Conservation (phyloP, 2,797 vertebrate species). For the Etheostoma perlongum region DNA sequence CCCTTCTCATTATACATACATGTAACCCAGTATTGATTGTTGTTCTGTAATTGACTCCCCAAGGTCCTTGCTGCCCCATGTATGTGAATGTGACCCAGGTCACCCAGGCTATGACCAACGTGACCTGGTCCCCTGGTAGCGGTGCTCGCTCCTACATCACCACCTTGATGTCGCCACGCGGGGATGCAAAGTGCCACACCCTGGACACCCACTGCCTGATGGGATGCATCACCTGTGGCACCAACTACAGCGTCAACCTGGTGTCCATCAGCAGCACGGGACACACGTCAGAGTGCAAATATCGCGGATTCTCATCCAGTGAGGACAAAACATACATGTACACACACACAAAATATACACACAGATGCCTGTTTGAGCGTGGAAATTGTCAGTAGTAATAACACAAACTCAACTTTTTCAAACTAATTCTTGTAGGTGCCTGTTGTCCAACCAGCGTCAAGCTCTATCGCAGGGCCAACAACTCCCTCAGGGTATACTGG, state of each 20-base stretch:
- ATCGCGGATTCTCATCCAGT: slow-evolving; percentile 91
- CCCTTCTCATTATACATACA: no score
- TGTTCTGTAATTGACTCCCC: neutral
- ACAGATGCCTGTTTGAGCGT: neutral
- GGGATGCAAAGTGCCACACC: slow-evolving; percentile 91
- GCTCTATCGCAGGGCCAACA: slow-evolving; percentile 86
- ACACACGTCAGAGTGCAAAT: slow-evolving; percentile 86
- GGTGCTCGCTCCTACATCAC: slow-evolving; percentile 88
- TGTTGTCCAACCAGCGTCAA: slow-evolving; percentile 94
- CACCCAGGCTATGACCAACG: slow-evolving; percentile 91
- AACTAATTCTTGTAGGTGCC: slow-evolving; percentile 79
- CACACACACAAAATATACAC: neutral
- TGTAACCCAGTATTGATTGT: neutral
- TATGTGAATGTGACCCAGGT: slow-evolving; percentile 86
- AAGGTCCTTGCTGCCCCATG: slow-evolving; percentile 92
- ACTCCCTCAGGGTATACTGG: slow-evolving; percentile 90
- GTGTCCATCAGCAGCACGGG: slow-evolving; percentile 91
- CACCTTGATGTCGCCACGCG: slow-evolving; percentile 85
- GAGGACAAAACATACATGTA: slow-evolving; percentile 58
- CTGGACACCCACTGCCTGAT: slow-evolving; percentile 89
- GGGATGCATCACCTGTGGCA: slow-evolving; percentile 93
- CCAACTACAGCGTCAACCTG: slow-evolving; percentile 89
- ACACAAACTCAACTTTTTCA: neutral
- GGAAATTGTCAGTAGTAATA: neutral
- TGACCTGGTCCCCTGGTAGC: slow-evolving; percentile 88